These are phyloP conservation scores for Xenopus petersii DNA, from an alignment of 2,797 vertebrate species.

Conservation along the genomic window DNA sequence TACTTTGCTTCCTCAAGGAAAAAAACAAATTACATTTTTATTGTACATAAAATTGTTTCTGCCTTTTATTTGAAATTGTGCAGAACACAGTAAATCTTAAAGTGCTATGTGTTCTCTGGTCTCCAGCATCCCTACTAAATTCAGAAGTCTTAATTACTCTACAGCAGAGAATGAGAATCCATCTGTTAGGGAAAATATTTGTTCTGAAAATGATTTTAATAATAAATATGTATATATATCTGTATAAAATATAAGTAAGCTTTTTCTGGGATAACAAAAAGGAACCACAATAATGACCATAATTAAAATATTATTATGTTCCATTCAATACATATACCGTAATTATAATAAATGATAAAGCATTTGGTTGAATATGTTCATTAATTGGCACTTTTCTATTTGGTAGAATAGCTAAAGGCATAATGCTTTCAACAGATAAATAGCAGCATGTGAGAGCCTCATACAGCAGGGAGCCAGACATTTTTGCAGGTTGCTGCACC, in stretches of 20 bases:
- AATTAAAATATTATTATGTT: too few relatives aligned
- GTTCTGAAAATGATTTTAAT: too few relatives aligned
- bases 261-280: too few relatives aligned
- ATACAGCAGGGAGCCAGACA: slow-evolving; percentile 52
- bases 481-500: slow-evolving; percentile 48
- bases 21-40: slow-evolving; percentile 49
- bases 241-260: too few relatives aligned
- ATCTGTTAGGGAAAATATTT: not conserved
- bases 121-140: slow-evolving; percentile 15
- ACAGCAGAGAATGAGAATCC: slow-evolving; percentile 13
- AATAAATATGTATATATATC: too few relatives aligned
- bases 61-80: slow-evolving; percentile 39
- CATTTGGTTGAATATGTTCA: not conserved
- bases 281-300: too few relatives aligned
- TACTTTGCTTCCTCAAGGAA: slow-evolving; percentile 42
- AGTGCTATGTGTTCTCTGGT: slow-evolving; percentile 27
- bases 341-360: too few relatives aligned
- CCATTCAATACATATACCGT: too few relatives aligned
- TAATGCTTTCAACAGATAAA: slow-evolving; percentile 47
- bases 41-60: slow-evolving; percentile 47
- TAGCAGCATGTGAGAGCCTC: slow-evolving; percentile 30
- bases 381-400: slow-evolving; percentile 58
- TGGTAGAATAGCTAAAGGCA: slow-evolving; percentile 52
- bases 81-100: slow-evolving; percentile 38
- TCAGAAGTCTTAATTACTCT: slow-evolving; percentile 33